A percentile compares a stretch with the other conserved stretches of the same genome.
These are phyloP conservation scores for Vulpes vulpes DNA, from an alignment of 2,113 vertebrate species.

Conservation along the genomic window DNA sequence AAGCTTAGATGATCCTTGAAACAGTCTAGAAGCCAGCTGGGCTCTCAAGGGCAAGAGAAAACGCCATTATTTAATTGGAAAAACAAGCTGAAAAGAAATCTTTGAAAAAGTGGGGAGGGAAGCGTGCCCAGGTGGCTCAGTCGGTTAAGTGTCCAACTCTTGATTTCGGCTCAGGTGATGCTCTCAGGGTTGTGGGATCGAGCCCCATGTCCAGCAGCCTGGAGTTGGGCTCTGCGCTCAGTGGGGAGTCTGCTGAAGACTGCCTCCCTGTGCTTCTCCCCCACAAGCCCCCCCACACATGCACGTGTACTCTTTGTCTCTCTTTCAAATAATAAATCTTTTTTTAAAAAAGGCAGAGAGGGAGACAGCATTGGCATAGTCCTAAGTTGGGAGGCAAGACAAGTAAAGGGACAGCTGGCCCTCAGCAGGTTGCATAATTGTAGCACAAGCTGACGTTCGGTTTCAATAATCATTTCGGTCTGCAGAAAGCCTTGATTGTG, in stretches of 20 bases:
- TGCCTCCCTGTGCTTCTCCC: background rate
- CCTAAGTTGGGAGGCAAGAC: background rate
- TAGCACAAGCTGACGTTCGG: background rate
- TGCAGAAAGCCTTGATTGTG: background rate
- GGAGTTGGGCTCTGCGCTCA: background rate
- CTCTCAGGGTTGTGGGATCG: background rate
- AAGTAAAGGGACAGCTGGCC: background rate
- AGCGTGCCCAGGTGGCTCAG: background rate
- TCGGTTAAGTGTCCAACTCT: background rate
- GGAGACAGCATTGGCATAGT: background rate
- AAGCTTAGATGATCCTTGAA: background rate
- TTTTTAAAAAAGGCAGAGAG: background rate
- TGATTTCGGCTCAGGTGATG: background rate
- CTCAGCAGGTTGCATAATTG: background rate
- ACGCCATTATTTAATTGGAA: background rate
- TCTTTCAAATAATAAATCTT: background rate
- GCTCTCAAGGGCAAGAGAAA: background rate
- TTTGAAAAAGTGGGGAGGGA: background rate
- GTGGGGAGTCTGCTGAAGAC: background rate
- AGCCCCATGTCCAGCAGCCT: background rate
- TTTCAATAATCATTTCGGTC: background rate
- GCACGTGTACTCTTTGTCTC: background rate
- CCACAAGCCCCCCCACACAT: background rate
- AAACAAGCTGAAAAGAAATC: background rate
- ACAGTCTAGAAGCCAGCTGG: background rate